phyloP scores from a whole-genome alignment of 2,888 invertebrate genomes.

The Hanleya hanleyi region DNA sequence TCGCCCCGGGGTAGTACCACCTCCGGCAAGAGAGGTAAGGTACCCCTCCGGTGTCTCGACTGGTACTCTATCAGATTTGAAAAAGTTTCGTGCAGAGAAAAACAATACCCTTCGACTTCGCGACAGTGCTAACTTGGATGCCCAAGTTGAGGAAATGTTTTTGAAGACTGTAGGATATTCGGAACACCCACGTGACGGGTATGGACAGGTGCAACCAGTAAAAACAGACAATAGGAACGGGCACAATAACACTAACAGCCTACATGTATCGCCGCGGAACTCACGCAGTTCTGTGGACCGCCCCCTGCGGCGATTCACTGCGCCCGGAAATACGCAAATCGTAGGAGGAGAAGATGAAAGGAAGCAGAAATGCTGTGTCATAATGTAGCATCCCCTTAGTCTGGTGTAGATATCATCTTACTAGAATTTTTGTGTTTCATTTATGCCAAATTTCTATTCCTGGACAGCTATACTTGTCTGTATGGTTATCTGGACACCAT shows the following conservation, averaged over 20 bases:
- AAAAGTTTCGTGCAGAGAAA: constrained; percentile 83
- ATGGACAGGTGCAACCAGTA: too few relatives aligned
- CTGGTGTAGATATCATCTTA: too few relatives aligned
- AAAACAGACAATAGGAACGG: constrained; percentile 46
- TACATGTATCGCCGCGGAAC: constrained; percentile 26
- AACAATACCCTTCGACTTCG: constrained; percentile 13
- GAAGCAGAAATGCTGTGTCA: constrained; percentile 61
- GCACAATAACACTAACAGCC: constrained; percentile 41
- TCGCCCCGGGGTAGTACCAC: neutral
- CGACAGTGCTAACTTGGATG: constrained; percentile 34
- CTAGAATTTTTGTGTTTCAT: too few relatives aligned
- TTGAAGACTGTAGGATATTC: constrained; percentile 43
- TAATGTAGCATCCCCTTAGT: too few relatives aligned
- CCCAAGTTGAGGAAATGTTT: constrained; percentile 60
- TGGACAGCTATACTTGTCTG: too few relatives aligned
- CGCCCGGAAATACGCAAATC: constrained; percentile 49
- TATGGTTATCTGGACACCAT: too few relatives aligned
- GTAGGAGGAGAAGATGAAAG: constrained; percentile 59
- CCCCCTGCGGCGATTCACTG: constrained; percentile 51
- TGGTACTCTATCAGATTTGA: constrained; percentile 91
- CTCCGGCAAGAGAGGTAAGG: constrained; percentile 75
- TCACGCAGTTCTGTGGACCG: constrained; percentile 16
- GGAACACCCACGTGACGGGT: neutral
- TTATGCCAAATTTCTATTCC: too few relatives aligned
- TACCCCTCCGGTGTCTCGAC: constrained; percentile 77